Evolutionary conservation across 2,113 vertebrate species (phyloP), one percentile per base, ranked within the genome.

Genomic region (Falco punctatus): DNA sequence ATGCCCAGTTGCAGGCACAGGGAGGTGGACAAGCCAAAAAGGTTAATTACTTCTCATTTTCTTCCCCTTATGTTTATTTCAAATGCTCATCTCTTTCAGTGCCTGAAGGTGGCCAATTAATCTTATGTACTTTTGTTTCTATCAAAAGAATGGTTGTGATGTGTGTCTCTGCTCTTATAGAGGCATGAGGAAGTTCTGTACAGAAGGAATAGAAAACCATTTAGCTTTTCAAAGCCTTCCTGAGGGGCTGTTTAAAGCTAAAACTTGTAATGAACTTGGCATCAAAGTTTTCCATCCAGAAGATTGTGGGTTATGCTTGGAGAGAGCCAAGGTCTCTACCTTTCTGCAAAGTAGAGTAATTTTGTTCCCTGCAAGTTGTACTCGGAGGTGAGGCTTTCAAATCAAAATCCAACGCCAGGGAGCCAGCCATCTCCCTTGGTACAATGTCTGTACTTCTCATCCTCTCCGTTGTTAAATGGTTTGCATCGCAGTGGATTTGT

Each of bases 1-100:
- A 3, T 62, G 82, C 52, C 42, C n/a, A 38, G 70, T 72, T 93
- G 51, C 61, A 91, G 81, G 81, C 58, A 49, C 10, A 51, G 66
- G 44, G 84, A 92, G 93, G 84, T 85, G 95, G 77, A 87, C 5
- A 14, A 97, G 86, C 88, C 88, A 77, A 65, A 94, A 94, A 97
- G 83, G 96, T 97, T 97, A 95, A 97, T 96, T 96, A 87, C 49
- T 95, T 97, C 84, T 87, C 88, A 83, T 97, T 97, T 97, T 95
- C 70, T 95, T 95, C 94, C 28, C 48, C 69, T 92, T 92, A 90
- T 89, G 81, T 96, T 97, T 97, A 81, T 97, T 97, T 95, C 77
- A 94, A 92, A 91, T 96, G 84, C 64, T 97, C 52, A 69, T 94
- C 58, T 87, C 82, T 86, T 94, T 80, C 52, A 33, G 23, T 86